Evolutionary conservation across 1,140 invertebrate genomes (phyloP), one percentile per base, ranked within the genome.

Genomic region (Lycorma delicatula): DNA sequence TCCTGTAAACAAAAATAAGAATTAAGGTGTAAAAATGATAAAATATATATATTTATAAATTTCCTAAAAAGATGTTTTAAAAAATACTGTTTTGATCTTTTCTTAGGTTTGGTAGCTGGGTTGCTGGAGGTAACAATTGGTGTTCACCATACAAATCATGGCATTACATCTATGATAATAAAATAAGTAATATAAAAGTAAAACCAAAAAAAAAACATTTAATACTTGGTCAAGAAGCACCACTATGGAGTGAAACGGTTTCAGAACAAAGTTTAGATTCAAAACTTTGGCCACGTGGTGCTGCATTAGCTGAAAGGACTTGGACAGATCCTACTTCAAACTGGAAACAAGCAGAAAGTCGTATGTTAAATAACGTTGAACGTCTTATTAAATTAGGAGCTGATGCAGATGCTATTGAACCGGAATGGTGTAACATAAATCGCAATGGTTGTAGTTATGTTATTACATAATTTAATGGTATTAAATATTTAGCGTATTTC

Each of bases 61-160:
- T n/a, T n/a, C n/a, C n/a, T n/a, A n/a, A n/a, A n/a, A n/a, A n/a
- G n/a, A n/a, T n/a, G n/a, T n/a, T n/a, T n/a, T n/a, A n/a, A n/a
- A n/a, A n/a, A n/a, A n/a, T n/a, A n/a, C n/a, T n/a, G n/a, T 11
- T 38, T 49, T 61, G 53, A 6, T 63, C 49, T 60, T 60, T 54
- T 68, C 64, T 12, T 50, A 77, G 75, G 51, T 77, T 73, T 58
- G 72, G 61, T 38, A 74, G 75, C 13, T 82, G 80, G 80, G 67
- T 81, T 28, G 78, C 78, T 11, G 69, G 71, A 70, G 82, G 82
- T 13, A 86, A 84, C 63, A 91, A 91, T 68, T 91, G 89, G 90
- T 92, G 89, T 69, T 80, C 86, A 0, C 89, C 89, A 0, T 92
- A 91, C 70, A 92, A 87, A 68, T 84, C 86, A 2, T 93, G 90